Evolutionary conservation across 2,888 invertebrate species (phyloP), one percentile per base, ranked within the genome.

Genomic region (Melolontha melolontha): DNA sequence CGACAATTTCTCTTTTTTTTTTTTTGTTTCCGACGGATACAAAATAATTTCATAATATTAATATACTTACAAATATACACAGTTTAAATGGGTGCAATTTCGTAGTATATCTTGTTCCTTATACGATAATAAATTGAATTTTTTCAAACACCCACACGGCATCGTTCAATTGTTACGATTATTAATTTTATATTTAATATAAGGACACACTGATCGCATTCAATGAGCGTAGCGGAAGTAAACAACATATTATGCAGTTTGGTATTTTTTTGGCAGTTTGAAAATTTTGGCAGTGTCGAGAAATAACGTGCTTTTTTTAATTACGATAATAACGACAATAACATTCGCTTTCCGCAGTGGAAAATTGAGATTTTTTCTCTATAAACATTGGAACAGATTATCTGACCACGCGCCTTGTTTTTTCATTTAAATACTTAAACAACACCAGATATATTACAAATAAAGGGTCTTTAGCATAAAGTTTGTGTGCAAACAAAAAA

Each of bases 211-310:
- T 16, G 47, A 8, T 57, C 12, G 17, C 22, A 14, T 40, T 51
- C 50, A 57, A 59, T 59, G 59, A 59, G 50, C 50, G 52, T 42
- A 49, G 49, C 57, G 40, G 50, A 50, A 40, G 42, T 57, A 14
- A n/a, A 34, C 16, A 39, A 40, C 47, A 44, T 55, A 22, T 22
- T 22, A 66, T 29, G 40, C 54, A 42, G 66, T 40, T 54, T 49
- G 34, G 49, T 55, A 55, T 55, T 70, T 51, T 34, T 71, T 67
- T 82, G 82, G 82, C 82, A 82, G 82, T 82, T 79, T 80, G 79
- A 80, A 78, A 74, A 79, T 78, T 77, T 81, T 82, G 83, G 83
- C 83, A 83, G 83, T 83, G 82, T 73, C 69, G 65, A 70, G 64
- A 72, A 62, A 62, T 10, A 49, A 62, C 16, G 59, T 47, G 34